Base-by-base conservation (phyloP, 2,888 invertebrate species). In the Chrysodeixis includens region DNA sequence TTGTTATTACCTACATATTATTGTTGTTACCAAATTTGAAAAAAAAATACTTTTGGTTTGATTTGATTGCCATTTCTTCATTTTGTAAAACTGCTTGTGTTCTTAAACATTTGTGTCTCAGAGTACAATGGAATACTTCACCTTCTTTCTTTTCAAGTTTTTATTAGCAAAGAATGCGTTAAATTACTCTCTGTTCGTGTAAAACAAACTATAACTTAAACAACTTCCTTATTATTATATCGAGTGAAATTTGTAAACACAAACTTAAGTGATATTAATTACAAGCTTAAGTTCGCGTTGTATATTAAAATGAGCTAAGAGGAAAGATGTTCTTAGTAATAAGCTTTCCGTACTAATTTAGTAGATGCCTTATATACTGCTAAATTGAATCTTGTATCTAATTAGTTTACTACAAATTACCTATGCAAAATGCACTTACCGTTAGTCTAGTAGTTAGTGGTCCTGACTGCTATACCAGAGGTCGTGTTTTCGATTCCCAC, bases 261-360 rank as follows among this genome's bases (percentile, higher is more conserved):
- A 46, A 22, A 52, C n/a, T 56, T 56, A 26, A 49, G 49, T 26
- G 30, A 74, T 65, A 65, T 73, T 73, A 69, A 65, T 73, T 69
- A 70, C 60, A 44, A 61, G 64, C 52, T 58, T 49, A 49, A 49
- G 18, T 49, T 26, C 56, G 64, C 16, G 18, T 16, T 32, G 52
- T 14, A 49, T 61, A 69, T 57, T 74, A 58, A 74, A 62, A 62
- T 57, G 60, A 69, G 54, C 69, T 67, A 52, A 10, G 30, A 10
- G 30, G 32, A 30, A 26, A 61, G 30, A 35, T 74, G 63, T 54
- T 64, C 74, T 30, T 14, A 32, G 46, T 30, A 56, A 56, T 26
- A 46, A 61, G 46, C 46, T 58, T 57, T 55, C 26, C 14, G 20
- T 16, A 56, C 22, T 55, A 52, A 68, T 63, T 56, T 44, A n/a